Evolutionary conservation across 1,140 invertebrate genomes (phyloP).

Genomic region (Reticulitermes speratus): DNA sequence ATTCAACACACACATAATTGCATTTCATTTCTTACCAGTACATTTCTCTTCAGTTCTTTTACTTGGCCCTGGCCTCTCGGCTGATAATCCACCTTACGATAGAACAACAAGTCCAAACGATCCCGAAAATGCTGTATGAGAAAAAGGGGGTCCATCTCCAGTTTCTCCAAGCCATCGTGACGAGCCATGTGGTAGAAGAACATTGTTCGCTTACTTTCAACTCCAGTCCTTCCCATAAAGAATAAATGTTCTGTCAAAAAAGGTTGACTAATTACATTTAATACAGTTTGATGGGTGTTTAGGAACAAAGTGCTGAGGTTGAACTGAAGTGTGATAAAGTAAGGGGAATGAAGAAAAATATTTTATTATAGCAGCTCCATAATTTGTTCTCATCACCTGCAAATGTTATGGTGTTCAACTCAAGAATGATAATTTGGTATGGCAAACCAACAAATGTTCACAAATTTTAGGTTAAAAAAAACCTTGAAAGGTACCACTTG

Average conservation of each 20-base stretch:
- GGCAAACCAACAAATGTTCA: too few species aligned
- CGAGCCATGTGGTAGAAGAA: constrained; percentile 68
- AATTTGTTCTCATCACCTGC: too few species aligned
- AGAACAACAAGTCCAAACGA: constrained; percentile 61
- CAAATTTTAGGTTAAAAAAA: too few species aligned
- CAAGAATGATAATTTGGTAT: too few species aligned
- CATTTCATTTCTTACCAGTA: constrained; percentile 45
- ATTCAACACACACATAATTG: too few species aligned
- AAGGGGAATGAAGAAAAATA: not conserved
- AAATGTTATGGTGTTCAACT: too few species aligned
- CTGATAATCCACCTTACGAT: constrained; percentile 50
- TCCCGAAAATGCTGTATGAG: constrained; percentile 65
- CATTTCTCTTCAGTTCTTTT: constrained; percentile 45
- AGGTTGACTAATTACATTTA: too few species aligned
- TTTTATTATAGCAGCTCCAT: not conserved
- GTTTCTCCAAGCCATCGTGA: constrained; percentile 62
- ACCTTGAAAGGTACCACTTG: too few species aligned
- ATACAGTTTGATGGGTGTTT: too few species aligned
- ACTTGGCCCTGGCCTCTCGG: constrained; percentile 46
- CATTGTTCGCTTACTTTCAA: constrained; percentile 61
- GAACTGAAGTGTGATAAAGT: not conserved
- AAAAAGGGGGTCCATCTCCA: constrained; percentile 57
- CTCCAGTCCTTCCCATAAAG: constrained; percentile 48
- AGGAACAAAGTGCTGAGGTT: too few species aligned
- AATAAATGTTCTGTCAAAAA: constrained; percentile 62